Conservation (phyloP, 1,140 invertebrate species). For the Zaprionus lachaisei region DNA sequence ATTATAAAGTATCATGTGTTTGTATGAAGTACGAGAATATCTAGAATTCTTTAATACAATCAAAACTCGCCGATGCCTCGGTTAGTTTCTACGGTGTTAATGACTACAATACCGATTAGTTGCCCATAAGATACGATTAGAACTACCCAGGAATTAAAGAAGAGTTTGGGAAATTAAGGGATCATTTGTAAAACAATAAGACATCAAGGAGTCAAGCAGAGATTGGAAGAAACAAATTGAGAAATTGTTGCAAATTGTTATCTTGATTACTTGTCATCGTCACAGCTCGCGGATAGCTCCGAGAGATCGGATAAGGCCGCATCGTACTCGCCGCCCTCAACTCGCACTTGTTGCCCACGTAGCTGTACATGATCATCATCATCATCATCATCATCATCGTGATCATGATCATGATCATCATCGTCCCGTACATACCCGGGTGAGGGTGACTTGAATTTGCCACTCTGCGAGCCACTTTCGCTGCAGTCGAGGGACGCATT, state of each 20-base stretch:
- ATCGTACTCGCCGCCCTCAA: slow-evolving; percentile 6
- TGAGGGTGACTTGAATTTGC: slow-evolving; percentile 79
- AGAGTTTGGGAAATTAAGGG: slow-evolving; percentile 1
- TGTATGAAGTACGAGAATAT: background rate
- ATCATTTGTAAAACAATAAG: slow-evolving; percentile 1
- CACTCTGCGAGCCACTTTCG: slow-evolving; percentile 66
- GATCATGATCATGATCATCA: background rate
- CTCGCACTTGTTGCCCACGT: slow-evolving; percentile 10
- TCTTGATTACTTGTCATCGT: slow-evolving; percentile 68
- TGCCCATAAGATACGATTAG: background rate
- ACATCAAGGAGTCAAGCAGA: slow-evolving; percentile 14
- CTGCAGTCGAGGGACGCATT: slow-evolving; percentile 65
- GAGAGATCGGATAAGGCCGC: slow-evolving; percentile 35
- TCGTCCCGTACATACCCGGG: slow-evolving; percentile 76
- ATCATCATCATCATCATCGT: slow-evolving; percentile 3
- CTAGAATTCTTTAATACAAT: background rate
- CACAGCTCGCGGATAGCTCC: slow-evolving; percentile 45
- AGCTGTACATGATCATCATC: slow-evolving; percentile 19
- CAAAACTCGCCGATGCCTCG: background rate
- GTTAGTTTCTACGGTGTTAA: background rate
- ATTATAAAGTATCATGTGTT: background rate
- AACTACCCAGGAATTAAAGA: background rate
- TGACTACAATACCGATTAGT: background rate
- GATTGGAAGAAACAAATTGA: slow-evolving; percentile 23
- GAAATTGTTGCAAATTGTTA: slow-evolving; percentile 29